Percentiles rank a stretch among this genome's conserved stretches.
phyloP scores from a whole-genome alignment of 2,113 vertebrate genomes.

The Chaetorhynchus papuensis region DNA sequence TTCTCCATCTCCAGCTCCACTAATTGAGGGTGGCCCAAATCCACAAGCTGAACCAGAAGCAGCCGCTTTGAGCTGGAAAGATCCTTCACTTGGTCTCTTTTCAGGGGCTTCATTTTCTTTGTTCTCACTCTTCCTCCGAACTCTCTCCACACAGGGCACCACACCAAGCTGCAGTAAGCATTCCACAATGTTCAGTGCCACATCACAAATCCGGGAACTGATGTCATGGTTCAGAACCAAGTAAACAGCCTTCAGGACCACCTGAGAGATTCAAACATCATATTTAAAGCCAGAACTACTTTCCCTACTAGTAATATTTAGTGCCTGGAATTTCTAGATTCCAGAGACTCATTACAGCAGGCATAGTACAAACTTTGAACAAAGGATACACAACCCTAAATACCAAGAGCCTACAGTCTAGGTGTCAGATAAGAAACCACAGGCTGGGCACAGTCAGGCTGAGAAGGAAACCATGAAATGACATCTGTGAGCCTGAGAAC shows the following conservation, averaged over 20 bases:
- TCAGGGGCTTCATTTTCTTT: slow-evolving; percentile 85
- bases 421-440: neutral
- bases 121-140: slow-evolving; percentile 85
- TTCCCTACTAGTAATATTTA: neutral
- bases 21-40: slow-evolving; percentile 58
- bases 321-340: neutral
- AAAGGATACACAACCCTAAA: neutral
- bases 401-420: neutral
- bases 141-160: slow-evolving; percentile 87
- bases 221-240: slow-evolving; percentile 96
- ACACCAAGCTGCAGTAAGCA: slow-evolving; percentile 93
- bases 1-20: slow-evolving; percentile 69
- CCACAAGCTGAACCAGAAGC: slow-evolving; percentile 72
- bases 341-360: neutral
- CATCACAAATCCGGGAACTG: slow-evolving; percentile 95
- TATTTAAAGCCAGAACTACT: neutral
- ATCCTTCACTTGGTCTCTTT: slow-evolving; percentile 81
- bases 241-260: slow-evolving; percentile 90
- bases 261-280: slow-evolving; percentile 67
- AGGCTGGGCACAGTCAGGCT: neutral
- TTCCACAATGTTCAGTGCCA: slow-evolving; percentile 93
- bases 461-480: slow-evolving; percentile 7
- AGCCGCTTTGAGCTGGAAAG: slow-evolving; percentile 74
- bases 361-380: neutral
- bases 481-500: slow-evolving; percentile 11